phyloP scores from a whole-genome alignment of 2,888 invertebrate genomes.

The Eilema griseolum region DNA sequence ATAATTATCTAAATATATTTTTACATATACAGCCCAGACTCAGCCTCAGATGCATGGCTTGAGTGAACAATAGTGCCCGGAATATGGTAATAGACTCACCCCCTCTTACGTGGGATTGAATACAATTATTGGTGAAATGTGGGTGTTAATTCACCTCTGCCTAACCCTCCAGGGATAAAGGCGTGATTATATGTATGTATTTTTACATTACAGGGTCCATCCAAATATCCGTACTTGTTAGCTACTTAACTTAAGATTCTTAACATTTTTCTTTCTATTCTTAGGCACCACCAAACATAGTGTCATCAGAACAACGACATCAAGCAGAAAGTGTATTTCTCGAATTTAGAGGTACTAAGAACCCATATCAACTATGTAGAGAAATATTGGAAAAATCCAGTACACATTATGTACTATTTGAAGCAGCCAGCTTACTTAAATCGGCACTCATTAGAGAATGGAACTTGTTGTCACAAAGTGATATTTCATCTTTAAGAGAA shows the following conservation, averaged over 20 bases:
- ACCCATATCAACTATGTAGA: slow-evolving; percentile 93
- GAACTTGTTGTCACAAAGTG: slow-evolving; percentile 89
- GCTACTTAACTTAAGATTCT: background rate
- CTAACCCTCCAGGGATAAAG: too few species aligned
- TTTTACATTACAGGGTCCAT: too few species aligned
- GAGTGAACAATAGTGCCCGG: too few species aligned
- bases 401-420: slow-evolving; percentile 94
- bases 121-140: too few species aligned
- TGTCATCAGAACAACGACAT: slow-evolving; percentile 92
- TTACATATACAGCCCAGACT: too few species aligned
- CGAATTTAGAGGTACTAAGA: slow-evolving; percentile 93
- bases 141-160: too few species aligned
- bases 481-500: slow-evolving; percentile 90
- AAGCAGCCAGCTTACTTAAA: slow-evolving; percentile 94
- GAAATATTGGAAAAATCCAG: slow-evolving; percentile 91
- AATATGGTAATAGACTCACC: too few species aligned
- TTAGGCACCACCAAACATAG: slow-evolving; percentile 93
- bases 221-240: too few species aligned
- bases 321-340: slow-evolving; percentile 94
- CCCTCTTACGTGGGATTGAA: too few species aligned
- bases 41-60: too few species aligned
- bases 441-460: slow-evolving; percentile 94
- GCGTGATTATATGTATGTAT: too few species aligned
- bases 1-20: too few species aligned
- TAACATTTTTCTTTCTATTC: background rate